Evolutionary conservation across 2,888 invertebrate genomes (phyloP).

Genomic region (Mycalesis mineus): DNA sequence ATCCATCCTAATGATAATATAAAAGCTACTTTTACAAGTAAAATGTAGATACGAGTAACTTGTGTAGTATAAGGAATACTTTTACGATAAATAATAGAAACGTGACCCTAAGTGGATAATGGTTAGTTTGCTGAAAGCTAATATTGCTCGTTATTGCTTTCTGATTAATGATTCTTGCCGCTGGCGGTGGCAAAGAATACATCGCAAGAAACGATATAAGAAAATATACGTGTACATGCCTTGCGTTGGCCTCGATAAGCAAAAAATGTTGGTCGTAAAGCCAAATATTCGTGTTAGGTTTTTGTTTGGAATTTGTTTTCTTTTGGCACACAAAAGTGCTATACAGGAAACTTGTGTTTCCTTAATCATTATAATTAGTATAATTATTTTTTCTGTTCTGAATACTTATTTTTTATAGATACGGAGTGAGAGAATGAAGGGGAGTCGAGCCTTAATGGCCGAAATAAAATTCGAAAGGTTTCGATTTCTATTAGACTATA

Average conservation of each 20-base stretch:
- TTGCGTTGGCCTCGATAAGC: background rate
- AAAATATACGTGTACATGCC: constrained; percentile 32
- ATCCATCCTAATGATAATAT: background rate
- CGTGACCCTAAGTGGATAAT: constrained; percentile 43
- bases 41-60: background rate
- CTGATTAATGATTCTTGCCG: constrained; percentile 71
- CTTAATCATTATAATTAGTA: too few species aligned
- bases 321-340: too few species aligned
- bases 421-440: too few species aligned
- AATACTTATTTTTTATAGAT: too few species aligned
- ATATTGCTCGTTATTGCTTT: constrained; percentile 58
- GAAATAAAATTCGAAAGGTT: too few species aligned
- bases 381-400: too few species aligned
- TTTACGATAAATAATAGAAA: constrained; percentile 36
- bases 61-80: constrained; percentile 14
- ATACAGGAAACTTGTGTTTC: too few species aligned
- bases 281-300: background rate
- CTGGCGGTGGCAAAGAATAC: constrained; percentile 58
- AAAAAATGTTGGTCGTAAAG: background rate
- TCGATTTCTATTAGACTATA: too few species aligned
- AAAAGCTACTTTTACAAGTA: background rate
- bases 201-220: constrained; percentile 50
- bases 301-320: background rate
- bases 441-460: too few species aligned
- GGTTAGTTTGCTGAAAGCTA: constrained; percentile 51